Evolutionary conservation across 2,113 vertebrate genomes (phyloP).

Genomic region (Pseudorectes ferrugineus): DNA sequence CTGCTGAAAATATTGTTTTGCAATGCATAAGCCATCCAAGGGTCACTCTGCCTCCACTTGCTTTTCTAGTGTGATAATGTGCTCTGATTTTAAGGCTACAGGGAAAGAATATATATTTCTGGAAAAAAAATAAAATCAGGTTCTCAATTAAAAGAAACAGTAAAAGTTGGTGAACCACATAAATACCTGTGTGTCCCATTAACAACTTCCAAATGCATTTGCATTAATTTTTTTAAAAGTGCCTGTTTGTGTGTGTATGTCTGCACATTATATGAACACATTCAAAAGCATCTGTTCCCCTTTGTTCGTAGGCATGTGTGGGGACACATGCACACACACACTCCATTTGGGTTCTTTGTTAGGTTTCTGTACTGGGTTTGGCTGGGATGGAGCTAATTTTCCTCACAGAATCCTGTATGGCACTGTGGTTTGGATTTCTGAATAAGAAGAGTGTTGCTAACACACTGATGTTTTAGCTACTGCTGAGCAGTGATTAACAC

Average conservation of each 20-base stretch:
- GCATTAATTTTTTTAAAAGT: not conserved
- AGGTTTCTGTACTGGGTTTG: not conserved
- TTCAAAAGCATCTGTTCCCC: not conserved
- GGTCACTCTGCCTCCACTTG: not conserved
- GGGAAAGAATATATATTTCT: not conserved
- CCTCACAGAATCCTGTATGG: not conserved
- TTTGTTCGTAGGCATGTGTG: not conserved
- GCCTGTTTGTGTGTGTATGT: accelerated
- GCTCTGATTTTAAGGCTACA: not conserved
- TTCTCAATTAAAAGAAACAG: not conserved
- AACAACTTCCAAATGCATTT: not conserved
- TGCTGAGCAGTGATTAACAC: not conserved
- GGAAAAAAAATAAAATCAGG: not conserved
- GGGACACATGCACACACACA: too few species aligned
- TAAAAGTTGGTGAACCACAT: not conserved
- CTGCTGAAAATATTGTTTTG: not conserved
- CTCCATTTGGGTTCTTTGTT: not conserved
- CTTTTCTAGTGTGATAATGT: not conserved
- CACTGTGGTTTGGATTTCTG: not conserved
- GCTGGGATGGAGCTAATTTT: not conserved
- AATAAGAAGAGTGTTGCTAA: not conserved
- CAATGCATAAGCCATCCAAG: not conserved
- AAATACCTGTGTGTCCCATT: not conserved
- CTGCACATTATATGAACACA: not conserved
- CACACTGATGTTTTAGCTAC: not conserved